Percentiles rank a stretch among this genome's conserved stretches.
Conservation (phyloP, 2,888 invertebrate species). For the Trachelus troglodyta region DNA sequence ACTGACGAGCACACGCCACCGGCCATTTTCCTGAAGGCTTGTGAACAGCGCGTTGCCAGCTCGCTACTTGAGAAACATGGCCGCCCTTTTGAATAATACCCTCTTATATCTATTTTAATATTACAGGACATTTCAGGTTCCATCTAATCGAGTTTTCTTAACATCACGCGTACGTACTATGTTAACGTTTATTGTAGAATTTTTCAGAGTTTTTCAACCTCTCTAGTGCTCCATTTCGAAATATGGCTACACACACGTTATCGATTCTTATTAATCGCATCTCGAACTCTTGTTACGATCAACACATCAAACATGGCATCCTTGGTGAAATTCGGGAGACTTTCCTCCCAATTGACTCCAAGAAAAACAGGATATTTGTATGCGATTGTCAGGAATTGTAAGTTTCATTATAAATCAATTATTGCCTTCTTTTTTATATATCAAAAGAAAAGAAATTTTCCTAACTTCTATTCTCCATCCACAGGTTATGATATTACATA, state of each 20-base stretch:
- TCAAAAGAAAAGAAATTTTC: not conserved
- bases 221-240: not conserved
- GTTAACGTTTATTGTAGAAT: not conserved
- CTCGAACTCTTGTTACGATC: constrained; percentile 3
- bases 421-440: not conserved
- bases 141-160: not conserved
- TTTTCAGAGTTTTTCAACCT: not conserved
- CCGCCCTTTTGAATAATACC: constrained; percentile 1
- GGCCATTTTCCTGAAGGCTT: constrained; percentile 51
- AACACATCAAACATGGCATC: constrained; percentile 35
- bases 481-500: constrained; percentile 21
- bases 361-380: constrained; percentile 28
- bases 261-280: not conserved
- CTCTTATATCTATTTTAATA: not conserved
- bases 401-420: constrained; percentile 16
- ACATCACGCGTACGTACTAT: not conserved
- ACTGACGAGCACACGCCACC: constrained; percentile 54
- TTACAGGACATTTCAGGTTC: not conserved
- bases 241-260: constrained; percentile 5
- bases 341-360: constrained; percentile 27
- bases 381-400: constrained; percentile 33
- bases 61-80: constrained; percentile 5
- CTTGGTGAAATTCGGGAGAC: constrained; percentile 29
- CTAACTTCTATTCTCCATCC: not conserved
- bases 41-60: not conserved